Evolutionary conservation across 1,140 invertebrate species (phyloP).

Genomic region (Caerostris extrusa): DNA sequence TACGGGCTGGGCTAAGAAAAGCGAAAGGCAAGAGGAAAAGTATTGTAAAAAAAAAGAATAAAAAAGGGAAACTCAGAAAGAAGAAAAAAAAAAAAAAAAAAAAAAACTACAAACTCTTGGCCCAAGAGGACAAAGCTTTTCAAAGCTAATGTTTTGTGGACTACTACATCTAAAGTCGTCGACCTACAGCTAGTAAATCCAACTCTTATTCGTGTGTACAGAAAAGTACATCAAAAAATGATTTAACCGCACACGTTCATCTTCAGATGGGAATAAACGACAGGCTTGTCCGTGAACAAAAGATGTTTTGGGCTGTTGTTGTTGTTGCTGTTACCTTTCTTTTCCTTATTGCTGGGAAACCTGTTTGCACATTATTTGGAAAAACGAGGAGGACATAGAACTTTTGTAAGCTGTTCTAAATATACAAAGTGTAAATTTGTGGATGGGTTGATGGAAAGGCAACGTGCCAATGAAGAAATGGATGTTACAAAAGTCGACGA

Average conservation of each 20-base stretch:
- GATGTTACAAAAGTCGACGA: too few species aligned
- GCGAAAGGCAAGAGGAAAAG: neutral
- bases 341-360: neutral
- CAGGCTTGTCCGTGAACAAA: slow-evolving; percentile 38
- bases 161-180: slow-evolving; percentile 49
- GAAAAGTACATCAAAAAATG: slow-evolving; percentile 63
- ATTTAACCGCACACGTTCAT: slow-evolving; percentile 55
- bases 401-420: neutral
- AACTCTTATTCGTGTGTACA: slow-evolving; percentile 33
- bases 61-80: neutral
- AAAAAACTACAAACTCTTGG: neutral
- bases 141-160: neutral
- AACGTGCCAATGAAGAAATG: neutral
- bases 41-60: slow-evolving; percentile 16
- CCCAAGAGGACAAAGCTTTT: slow-evolving; percentile 18
- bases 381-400: neutral
- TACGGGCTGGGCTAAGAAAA: slow-evolving; percentile 29
- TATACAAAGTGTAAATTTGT: neutral
- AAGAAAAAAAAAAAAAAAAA: neutral
- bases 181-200: slow-evolving; percentile 50
- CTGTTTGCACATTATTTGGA: slow-evolving; percentile 35
- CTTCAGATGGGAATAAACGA: neutral
- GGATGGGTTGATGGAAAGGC: neutral
- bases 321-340: slow-evolving; percentile 6
- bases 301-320: slow-evolving; percentile 35